A percentile compares a stretch with the other conserved stretches of the same genome.
These are phyloP conservation scores for Mimumesa dahlbomi DNA, from an alignment of 2,888 invertebrate genomes.

Conservation along the genomic window DNA sequence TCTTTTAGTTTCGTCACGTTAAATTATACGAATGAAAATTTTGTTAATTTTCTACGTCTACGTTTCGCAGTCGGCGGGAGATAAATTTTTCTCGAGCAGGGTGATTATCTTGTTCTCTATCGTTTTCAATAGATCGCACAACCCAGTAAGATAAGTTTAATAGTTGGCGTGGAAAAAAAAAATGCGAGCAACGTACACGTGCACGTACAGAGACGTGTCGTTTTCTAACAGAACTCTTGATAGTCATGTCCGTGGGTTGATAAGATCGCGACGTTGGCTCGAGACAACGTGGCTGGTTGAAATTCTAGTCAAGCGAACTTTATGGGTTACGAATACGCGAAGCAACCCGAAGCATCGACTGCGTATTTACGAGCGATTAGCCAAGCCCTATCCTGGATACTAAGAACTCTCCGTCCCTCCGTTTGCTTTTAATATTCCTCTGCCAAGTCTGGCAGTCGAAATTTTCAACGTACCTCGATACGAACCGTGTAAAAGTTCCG, in stretches of 20 bases:
- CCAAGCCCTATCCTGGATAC: slow-evolving; percentile 49
- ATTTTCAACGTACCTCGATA: slow-evolving; percentile 5
- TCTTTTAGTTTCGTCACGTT: too few species aligned
- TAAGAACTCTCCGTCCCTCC: slow-evolving; percentile 25
- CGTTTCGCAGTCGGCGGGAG: too few species aligned
- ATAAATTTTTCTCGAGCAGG: too few species aligned
- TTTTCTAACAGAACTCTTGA: slow-evolving; percentile 22
- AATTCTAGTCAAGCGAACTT: slow-evolving; percentile 62
- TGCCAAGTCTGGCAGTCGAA: slow-evolving; percentile 34
- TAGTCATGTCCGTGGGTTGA: slow-evolving; percentile 41
- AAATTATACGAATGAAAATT: too few species aligned
- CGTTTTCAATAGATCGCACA: too few species aligned
- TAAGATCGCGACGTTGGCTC: slow-evolving; percentile 57
- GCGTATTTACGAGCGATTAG: slow-evolving; percentile 64
- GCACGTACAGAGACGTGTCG: slow-evolving; percentile 28
- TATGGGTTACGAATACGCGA: slow-evolving; percentile 65
- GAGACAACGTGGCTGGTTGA: slow-evolving; percentile 55
- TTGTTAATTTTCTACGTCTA: too few species aligned
- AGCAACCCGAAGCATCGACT: slow-evolving; percentile 38
- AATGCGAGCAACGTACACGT: slow-evolving; percentile 34
- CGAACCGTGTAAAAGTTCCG: background rate
- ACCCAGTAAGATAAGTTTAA: too few species aligned
- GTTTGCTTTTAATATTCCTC: slow-evolving; percentile 23
- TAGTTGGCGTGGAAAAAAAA: background rate
- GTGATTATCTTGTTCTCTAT: too few species aligned